Evolutionary conservation across 2,888 invertebrate species (phyloP), one percentile per base, ranked within the genome.

Genomic region (Agriopis aurantiaria): DNA sequence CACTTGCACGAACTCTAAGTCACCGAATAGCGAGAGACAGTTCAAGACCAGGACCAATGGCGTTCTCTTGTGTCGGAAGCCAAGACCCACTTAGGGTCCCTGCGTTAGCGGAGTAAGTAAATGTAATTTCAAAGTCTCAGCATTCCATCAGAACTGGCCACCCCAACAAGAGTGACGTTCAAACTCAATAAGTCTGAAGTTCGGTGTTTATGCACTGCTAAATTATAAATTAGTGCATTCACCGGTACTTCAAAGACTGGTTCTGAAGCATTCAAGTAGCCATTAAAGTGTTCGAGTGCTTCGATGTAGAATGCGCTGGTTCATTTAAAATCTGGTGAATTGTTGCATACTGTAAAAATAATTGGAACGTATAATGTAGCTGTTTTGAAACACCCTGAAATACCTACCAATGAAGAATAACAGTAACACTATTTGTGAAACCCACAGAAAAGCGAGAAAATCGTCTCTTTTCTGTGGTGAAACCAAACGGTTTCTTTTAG

Each of bases 171-270:
- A 70, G 57, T 68, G 65, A 66, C 69, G 71, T 71, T 52, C 58
- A 67, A 63, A 67, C 73, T 55, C 61, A 63, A 68, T 72, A 58
- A 62, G 41, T 53, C 61, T 66, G 66, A 69, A 69, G 68, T 68
- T 71, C 45, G 66, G 72, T 74, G 72, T 72, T 75, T 71, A 74
- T 68, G 74, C 69, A 60, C 71, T 71, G 74, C 60, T 71, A 68
- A 75, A 72, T 74, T 69, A 72, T 72, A 76, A 76, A 74, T 73
- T 76, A 73, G 67, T 70, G 68, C 73, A 73, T 71, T 68, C 70
- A 45, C 58, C 61, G 70, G 65, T 62, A 75, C 72, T 69, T 74
- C 74, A 74, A 72, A 75, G 70, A 70, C 67, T 68, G 57, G 61
- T 70, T 65, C 62, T 53, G 62, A 4, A 61, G 46, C 23, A 46